These are phyloP conservation scores for Orientallactaga sibirica DNA, from an alignment of 2,797 vertebrate genomes.

Conservation along the genomic window DNA sequence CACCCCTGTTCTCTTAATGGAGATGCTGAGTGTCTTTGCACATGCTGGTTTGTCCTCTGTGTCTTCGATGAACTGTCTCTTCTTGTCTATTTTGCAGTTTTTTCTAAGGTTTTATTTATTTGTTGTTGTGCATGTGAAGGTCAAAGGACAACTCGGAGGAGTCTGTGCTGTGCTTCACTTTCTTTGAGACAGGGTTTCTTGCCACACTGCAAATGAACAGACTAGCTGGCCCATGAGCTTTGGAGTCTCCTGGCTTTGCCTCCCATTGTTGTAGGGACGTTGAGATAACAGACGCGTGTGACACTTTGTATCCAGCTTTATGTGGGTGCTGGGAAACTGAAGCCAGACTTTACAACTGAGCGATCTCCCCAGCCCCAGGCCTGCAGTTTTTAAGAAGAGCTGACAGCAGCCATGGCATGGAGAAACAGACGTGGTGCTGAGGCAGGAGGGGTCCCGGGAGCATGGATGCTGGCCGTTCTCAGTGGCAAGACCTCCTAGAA, in stretches of 20 bases:
- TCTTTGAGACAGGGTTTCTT: too few relatives aligned
- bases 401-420: background rate
- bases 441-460: too few relatives aligned
- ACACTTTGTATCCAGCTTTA: background rate
- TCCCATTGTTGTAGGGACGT: background rate
- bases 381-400: background rate
- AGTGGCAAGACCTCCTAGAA: background rate
- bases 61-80: background rate
- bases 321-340: background rate
- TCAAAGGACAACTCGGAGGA: too few relatives aligned
- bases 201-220: too few relatives aligned
- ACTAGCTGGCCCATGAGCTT: background rate
- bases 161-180: too few relatives aligned
- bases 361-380: background rate
- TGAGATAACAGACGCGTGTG: background rate
- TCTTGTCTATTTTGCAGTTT: background rate
- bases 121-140: too few relatives aligned
- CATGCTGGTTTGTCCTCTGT: background rate
- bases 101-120: background rate
- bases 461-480: background rate
- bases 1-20: background rate
- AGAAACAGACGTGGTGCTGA: background rate
- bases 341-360: background rate
- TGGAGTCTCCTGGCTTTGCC: background rate
- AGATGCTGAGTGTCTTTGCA: background rate